Evolutionary conservation across 2,888 invertebrate genomes (phyloP), one percentile per base, ranked within the genome.

Genomic region (Deilephila elpenor): DNA sequence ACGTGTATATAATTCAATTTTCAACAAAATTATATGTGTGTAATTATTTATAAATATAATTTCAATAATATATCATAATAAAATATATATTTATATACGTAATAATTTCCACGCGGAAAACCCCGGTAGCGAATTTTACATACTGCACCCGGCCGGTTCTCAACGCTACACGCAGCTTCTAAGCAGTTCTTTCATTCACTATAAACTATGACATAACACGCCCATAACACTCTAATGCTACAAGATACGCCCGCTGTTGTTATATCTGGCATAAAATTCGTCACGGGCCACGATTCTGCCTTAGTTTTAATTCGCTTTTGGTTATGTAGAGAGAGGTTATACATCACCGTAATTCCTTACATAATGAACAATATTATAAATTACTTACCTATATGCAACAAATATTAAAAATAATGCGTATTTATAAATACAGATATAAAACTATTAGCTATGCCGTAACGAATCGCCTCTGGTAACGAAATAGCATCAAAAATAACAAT

Each of bases 241-340:
- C 73, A 62, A 61, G 74, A 73, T 74, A 70, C 34, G 80, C 80
- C 81, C 56, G 20, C 20, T 80, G 81, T 86, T 83, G 81, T 86
- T 83, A 82, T 83, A 81, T 84, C 83, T 82, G 79, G 82, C 82
- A 84, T 88, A 85, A 89, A 85, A 85, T 86, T 87, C 89, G 91
- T 92, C 89, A 92, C 86, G 91, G 89, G 78, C 84, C 79, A 83
- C 86, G 88, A 86, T 80, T 89, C 85, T 82, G 84, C 86, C 85
- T 87, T 86, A 84, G 78, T 87, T 85, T 85, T 85, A 83, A 85
- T 85, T 85, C 83, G 84, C 84, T 84, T 86, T 85, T 88, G 80
- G 84, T 84, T 88, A 86, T 83, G 83, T 80, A 89, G 91, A 90
- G 91, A 92, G 91, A 93, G 91, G 88, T 83, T 83, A 85, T 81